Evolutionary conservation across 64 coral and sea anemone genomes (phyloP).

Genomic region (Montipora capricornis): DNA sequence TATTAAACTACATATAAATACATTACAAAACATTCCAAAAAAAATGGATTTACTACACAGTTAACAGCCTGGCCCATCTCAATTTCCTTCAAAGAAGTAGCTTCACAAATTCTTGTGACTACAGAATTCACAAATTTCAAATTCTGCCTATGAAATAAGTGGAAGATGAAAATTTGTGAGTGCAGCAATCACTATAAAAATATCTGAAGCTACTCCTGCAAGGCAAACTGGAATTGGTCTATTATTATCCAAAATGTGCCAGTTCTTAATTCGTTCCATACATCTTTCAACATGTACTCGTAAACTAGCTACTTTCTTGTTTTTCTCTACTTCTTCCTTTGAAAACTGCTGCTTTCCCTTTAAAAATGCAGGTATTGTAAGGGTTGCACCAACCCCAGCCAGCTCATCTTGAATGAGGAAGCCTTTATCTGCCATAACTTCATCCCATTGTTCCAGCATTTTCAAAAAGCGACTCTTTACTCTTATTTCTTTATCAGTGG

Average conservation of each 20-base stretch:
- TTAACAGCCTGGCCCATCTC: no score
- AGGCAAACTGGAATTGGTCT: slow-evolving; percentile 42
- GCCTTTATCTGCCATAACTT: slow-evolving; percentile 39
- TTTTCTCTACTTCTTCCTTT: slow-evolving; percentile 50
- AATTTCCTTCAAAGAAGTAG: no score
- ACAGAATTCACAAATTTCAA: no score
- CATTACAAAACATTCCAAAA: not conserved
- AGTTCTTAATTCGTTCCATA: slow-evolving; percentile 72
- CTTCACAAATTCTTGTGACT: no score
- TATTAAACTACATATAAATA: not conserved
- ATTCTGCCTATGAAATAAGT: slow-evolving; percentile 23
- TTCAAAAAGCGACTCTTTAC: slow-evolving; percentile 49
- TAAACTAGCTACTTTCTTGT: slow-evolving; percentile 70
- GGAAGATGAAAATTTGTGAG: slow-evolving; percentile 59
- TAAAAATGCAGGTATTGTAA: slow-evolving; percentile 68
- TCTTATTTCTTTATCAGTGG: slow-evolving; percentile 64
- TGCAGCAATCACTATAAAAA: slow-evolving; percentile 64
- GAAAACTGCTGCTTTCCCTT: slow-evolving; percentile 62
- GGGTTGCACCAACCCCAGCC: slow-evolving; percentile 61
- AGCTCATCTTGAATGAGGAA: slow-evolving; percentile 70
- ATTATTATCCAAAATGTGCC: slow-evolving; percentile 76
- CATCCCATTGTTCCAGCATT: slow-evolving; percentile 13
- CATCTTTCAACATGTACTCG: slow-evolving; percentile 72
- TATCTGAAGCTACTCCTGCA: slow-evolving; percentile 43
- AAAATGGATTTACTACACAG: not conserved